phyloP scores from a whole-genome alignment of 2,113 vertebrate genomes.

The Perccottus glenii region DNA sequence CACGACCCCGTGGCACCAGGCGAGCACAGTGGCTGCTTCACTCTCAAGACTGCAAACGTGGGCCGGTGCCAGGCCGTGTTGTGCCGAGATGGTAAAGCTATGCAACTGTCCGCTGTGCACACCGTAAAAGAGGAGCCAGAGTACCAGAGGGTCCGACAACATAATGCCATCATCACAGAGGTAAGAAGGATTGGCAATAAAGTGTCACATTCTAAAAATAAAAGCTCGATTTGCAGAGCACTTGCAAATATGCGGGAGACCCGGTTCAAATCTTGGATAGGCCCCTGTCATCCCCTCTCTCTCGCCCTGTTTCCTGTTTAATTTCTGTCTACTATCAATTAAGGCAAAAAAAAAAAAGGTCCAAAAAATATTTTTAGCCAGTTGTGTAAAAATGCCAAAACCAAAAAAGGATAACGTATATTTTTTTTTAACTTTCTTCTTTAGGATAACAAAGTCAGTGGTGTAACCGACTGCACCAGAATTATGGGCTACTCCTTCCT shows the following conservation, averaged over 20 bases:
- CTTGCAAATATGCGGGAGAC: too few relatives aligned
- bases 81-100: constrained; percentile 90
- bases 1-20: constrained; percentile 90
- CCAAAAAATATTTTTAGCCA: too few relatives aligned
- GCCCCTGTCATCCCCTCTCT: too few relatives aligned
- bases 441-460: constrained; percentile 98
- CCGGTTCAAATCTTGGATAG: too few relatives aligned
- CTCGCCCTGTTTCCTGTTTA: too few relatives aligned
- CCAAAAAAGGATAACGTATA: neutral
- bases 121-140: constrained; percentile 81
- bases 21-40: constrained; percentile 86
- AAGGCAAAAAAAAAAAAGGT: too few relatives aligned
- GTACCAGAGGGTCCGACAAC: constrained; percentile 71
- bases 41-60: constrained; percentile 91
- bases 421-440: constrained; percentile 7
- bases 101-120: constrained; percentile 86
- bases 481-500: constrained; percentile 97
- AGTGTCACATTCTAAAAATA: neutral
- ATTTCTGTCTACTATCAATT: too few relatives aligned
- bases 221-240: neutral
- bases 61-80: constrained; percentile 93
- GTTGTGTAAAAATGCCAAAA: too few relatives aligned
- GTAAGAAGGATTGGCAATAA: constrained; percentile 65
- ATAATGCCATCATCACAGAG: constrained; percentile 96
- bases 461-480: constrained; percentile 92